Base-by-base conservation (phyloP, 2,888 invertebrate genomes). In the Lottia scabra region DNA sequence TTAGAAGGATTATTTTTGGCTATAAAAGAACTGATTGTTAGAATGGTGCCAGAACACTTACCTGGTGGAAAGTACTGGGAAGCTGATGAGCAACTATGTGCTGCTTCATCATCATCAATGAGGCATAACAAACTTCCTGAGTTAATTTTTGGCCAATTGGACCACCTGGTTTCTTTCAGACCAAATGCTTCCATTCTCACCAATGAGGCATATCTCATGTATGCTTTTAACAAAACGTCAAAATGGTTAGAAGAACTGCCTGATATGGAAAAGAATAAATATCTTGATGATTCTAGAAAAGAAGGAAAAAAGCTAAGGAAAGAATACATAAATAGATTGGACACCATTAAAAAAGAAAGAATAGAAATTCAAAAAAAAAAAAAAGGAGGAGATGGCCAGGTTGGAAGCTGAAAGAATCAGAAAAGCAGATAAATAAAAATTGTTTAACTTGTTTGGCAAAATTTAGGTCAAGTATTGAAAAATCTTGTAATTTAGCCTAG, bases 371-470 rank as follows among this genome's bases (percentile, higher is more conserved):
- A 46, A 48, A 75, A 70, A 15, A 27, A 48, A 38, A 38, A 65
- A 63, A 38, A 62, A 44, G 63, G 68, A 63, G 23, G 72, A 46
- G 15, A 68, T 46, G 63, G 68, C 56, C 19, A 67, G 72, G 23
- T 73, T 63, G 27, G 43, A 45, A 56, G 27, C 30, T n/a, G 70
- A 67, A 30, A n/a, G 44, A 62, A 13, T 75, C 27, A 65, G 67
- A 45, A 70, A 65, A 46, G 70, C 64, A 62, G 6, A 69, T 44
- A n/a, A 71, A 67, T 56, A 70, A 72, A 2, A 67, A 72, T 10
- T 16, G 64, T 3, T 74, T 45, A 19, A 74, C 48, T 64, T 74
- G 76, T 75, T 2, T 76, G 74, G 74, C 76, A 76, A 44, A 68
- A 65, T 10, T 45, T 46, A 46, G 62, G 44, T 8, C 44, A 69